phyloP scores from a whole-genome alignment of 2,113 vertebrate genomes.

The Nipponia nippon region DNA sequence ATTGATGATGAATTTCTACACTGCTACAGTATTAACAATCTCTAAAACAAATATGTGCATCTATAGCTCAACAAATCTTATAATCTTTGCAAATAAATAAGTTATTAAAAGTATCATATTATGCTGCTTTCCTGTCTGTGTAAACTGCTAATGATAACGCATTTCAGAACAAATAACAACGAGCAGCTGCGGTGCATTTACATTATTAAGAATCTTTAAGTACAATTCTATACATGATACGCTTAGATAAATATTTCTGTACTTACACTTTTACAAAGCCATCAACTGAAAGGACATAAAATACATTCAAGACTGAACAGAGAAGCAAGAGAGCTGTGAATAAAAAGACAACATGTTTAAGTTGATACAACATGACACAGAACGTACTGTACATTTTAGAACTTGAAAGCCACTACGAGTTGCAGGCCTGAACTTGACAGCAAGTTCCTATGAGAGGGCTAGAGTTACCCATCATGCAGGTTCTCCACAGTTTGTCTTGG shows the following conservation, averaged over 20 bases:
- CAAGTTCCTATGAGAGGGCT: background rate
- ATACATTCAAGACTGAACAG: background rate
- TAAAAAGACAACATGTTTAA: background rate
- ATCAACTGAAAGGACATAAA: background rate
- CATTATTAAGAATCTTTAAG: background rate
- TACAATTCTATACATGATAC: slow-evolving; percentile 2
- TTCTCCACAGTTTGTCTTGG: background rate
- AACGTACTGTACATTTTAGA: background rate
- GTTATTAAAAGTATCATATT: background rate
- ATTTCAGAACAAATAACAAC: slow-evolving; percentile 15
- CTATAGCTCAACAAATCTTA: background rate
- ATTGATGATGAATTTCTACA: slow-evolving; percentile 34
- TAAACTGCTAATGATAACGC: background rate
- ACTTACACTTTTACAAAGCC: slow-evolving; percentile 16
- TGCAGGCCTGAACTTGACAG: background rate
- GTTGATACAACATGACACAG: background rate
- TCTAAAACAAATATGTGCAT: background rate
- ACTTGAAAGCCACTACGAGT: background rate
- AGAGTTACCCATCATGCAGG: background rate
- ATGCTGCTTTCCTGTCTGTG: background rate
- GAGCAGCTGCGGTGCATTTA: background rate
- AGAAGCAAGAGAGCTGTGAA: background rate
- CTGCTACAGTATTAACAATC: background rate
- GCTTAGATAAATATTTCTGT: background rate
- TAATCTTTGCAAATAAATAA: slow-evolving; percentile 22